phyloP scores from a whole-genome alignment of 2,888 invertebrate species.

The Eupelmus urozonus region DNA sequence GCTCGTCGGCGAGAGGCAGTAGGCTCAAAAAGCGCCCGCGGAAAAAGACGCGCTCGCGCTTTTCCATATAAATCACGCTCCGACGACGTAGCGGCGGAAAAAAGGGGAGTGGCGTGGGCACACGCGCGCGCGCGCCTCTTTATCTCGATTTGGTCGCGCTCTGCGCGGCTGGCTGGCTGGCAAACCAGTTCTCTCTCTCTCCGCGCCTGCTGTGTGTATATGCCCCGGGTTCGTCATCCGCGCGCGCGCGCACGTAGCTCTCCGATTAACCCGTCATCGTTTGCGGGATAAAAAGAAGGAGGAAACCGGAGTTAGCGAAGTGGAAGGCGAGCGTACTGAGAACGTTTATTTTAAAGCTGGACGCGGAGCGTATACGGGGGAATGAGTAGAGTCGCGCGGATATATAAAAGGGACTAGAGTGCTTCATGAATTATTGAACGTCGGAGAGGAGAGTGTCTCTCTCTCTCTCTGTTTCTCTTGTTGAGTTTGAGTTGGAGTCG shows the following conservation, averaged over 20 bases:
- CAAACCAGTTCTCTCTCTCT: constrained; percentile 50
- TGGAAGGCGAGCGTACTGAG: background rate
- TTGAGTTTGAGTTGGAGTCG: background rate
- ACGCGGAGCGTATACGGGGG: background rate
- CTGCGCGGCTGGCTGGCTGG: no score
- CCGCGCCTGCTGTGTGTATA: background rate
- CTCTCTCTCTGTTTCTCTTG: background rate
- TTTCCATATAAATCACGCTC: constrained; percentile 47
- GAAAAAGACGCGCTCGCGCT: constrained; percentile 37
- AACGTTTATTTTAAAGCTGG: background rate
- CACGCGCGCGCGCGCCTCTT: constrained; percentile 24
- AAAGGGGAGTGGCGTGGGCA: constrained; percentile 13
- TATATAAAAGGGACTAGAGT: background rate
- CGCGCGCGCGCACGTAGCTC: constrained; percentile 16
- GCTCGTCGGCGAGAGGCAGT: constrained; percentile 11
- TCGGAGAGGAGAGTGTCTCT: background rate
- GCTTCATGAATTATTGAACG: constrained; percentile 50
- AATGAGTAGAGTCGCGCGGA: background rate
- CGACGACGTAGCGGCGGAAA: background rate
- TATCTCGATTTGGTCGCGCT: constrained; percentile 53
- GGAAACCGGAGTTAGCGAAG: constrained; percentile 1
- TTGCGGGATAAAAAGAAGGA: constrained; percentile 20
- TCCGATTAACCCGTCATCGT: constrained; percentile 57
- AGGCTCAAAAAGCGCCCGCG: constrained; percentile 42
- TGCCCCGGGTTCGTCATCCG: constrained; percentile 46